These are phyloP conservation scores for Takifugu flavidus DNA, from an alignment of 2,113 vertebrate species.

Conservation along the genomic window DNA sequence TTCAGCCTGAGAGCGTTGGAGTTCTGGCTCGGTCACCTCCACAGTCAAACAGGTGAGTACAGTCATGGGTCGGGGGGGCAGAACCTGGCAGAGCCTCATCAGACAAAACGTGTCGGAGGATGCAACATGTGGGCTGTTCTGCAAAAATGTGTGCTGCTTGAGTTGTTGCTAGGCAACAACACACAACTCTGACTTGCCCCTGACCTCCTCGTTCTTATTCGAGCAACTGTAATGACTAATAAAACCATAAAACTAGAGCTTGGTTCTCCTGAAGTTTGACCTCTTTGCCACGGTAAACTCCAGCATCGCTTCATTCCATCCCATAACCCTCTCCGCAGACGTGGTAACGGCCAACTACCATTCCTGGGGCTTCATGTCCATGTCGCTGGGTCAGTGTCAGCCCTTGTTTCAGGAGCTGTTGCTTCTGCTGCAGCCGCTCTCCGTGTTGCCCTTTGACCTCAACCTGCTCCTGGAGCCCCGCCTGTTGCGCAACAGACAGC, in stretches of 20 bases:
- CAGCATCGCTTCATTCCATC: background rate
- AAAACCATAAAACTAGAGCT: too few species aligned
- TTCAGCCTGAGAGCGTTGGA: slow-evolving; percentile 88
- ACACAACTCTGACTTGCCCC: background rate
- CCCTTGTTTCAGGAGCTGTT: slow-evolving; percentile 89
- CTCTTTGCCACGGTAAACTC: background rate
- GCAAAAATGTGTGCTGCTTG: background rate
- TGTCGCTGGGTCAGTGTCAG: slow-evolving; percentile 80
- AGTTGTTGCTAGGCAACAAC: background rate
- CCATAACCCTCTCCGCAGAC: slow-evolving; percentile 66
- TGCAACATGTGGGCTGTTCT: background rate
- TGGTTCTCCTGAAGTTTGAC: background rate
- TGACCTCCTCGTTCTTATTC: background rate
- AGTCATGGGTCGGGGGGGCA: background rate
- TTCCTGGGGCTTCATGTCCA: slow-evolving; percentile 87
- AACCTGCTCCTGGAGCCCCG: slow-evolving; percentile 87
- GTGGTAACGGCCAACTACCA: slow-evolving; percentile 87
- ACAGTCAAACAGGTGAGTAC: slow-evolving; percentile 83
- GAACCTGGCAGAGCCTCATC: background rate
- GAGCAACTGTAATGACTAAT: background rate
- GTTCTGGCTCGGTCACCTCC: slow-evolving; percentile 93
- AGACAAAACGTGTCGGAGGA: background rate
- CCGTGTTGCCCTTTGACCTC: slow-evolving; percentile 89
- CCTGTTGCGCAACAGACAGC: slow-evolving; percentile 77
- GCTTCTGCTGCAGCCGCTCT: slow-evolving; percentile 89